phyloP scores from a whole-genome alignment of 2,888 invertebrate species.

The Parnassius smintheus region DNA sequence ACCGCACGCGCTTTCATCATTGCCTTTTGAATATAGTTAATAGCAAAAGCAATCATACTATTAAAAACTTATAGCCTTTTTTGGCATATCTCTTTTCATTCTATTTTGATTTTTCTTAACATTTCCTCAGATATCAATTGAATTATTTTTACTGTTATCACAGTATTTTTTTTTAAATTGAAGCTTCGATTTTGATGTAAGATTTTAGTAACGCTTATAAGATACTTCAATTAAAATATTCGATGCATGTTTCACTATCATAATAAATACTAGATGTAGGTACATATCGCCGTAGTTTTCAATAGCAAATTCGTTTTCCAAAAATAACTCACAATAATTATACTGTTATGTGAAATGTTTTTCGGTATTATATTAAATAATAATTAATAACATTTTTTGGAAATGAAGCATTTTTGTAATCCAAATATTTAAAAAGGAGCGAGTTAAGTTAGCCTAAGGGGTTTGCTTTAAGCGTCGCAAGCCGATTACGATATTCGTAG shows the following conservation, averaged over 20 bases:
- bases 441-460: too few relatives aligned
- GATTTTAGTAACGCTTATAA: constrained; percentile 19
- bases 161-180: constrained; percentile 16
- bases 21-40: constrained; percentile 1
- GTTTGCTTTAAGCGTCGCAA: too few relatives aligned
- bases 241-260: constrained; percentile 1
- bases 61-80: constrained; percentile 11
- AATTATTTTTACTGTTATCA: constrained; percentile 22
- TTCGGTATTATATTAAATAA: too few relatives aligned
- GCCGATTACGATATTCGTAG: too few relatives aligned
- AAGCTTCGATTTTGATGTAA: constrained; percentile 23
- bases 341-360: too few relatives aligned
- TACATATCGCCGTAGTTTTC: constrained; percentile 1
- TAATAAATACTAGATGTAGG: not conserved
- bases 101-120: constrained; percentile 14
- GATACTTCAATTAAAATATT: constrained; percentile 20
- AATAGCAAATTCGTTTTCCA: too few relatives aligned
- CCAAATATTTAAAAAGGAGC: too few relatives aligned
- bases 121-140: constrained; percentile 13
- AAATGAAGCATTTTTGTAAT: too few relatives aligned
- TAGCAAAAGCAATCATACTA: constrained; percentile 15
- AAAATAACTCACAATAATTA: too few relatives aligned
- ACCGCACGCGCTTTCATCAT: constrained; percentile 15
- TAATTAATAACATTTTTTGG: too few relatives aligned
- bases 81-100: constrained; percentile 7